These are phyloP conservation scores for Ephydatia muelleri DNA, from an alignment of 37 sponge, comb jelly and placozoan species.

Conservation along the genomic window DNA sequence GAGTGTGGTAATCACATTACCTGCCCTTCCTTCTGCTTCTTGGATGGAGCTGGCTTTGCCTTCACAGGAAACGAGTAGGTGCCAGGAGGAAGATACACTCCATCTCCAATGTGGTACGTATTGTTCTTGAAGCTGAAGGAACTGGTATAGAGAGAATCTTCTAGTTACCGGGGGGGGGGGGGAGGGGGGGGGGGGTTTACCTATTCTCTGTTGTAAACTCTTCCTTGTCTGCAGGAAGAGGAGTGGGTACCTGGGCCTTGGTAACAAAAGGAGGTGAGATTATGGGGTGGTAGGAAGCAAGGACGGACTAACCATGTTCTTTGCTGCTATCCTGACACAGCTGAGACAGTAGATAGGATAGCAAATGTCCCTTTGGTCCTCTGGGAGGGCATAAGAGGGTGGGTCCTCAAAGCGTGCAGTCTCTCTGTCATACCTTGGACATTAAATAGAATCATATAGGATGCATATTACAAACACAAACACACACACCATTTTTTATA, in stretches of 20 bases:
- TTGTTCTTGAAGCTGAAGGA: constrained; percentile 34
- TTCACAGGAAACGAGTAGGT: constrained; percentile 59
- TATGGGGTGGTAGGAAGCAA: too few relatives aligned
- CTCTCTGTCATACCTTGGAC: constrained; percentile 59
- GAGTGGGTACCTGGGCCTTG: not conserved
- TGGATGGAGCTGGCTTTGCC: not conserved
- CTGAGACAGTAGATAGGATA: constrained; percentile 24
- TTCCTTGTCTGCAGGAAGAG: not conserved
- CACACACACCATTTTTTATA: constrained; percentile 67
- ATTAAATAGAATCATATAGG: not conserved
- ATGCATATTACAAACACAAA: too few relatives aligned
- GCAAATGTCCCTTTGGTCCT: constrained; percentile 11
- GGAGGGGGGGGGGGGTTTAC: too few relatives aligned
- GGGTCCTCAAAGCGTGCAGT: constrained; percentile 80
- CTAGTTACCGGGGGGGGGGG: not conserved
- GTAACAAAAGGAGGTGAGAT: not conserved
- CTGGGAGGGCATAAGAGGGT: constrained; percentile 22
- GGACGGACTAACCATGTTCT: constrained; percentile 36
- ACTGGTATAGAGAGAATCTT: too few relatives aligned
- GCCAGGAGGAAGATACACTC: constrained; percentile 70
- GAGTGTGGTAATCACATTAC: not conserved
- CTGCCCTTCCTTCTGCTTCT: constrained; percentile 18
- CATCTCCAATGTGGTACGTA: constrained; percentile 54
- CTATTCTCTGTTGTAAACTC: not conserved
- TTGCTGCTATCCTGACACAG: constrained; percentile 17